These are phyloP conservation scores for Prosopocoilus inquinatus DNA, from an alignment of 2,888 invertebrate genomes.

Conservation along the genomic window DNA sequence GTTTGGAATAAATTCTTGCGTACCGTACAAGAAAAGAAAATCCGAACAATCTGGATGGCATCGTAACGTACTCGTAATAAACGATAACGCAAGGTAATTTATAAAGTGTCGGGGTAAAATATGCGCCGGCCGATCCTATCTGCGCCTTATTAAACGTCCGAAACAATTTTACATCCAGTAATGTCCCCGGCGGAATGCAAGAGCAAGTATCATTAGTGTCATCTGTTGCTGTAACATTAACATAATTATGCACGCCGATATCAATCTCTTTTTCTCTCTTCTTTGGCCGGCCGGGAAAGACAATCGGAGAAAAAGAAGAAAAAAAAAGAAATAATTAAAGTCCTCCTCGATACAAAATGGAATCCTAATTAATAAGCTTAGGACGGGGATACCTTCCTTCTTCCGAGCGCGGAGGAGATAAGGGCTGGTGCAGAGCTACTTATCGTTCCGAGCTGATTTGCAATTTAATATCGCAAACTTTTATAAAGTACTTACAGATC, in stretches of 20 bases:
- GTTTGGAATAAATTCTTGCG: conserved; percentile 11
- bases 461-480: conserved; percentile 42
- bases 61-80: conserved; percentile 24
- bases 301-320: conserved; percentile 25
- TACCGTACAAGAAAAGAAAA: conserved; percentile 14
- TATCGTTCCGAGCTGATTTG: conserved; percentile 37
- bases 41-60: conserved; percentile 13
- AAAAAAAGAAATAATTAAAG: conserved; percentile 38
- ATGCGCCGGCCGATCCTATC: conserved; percentile 27
- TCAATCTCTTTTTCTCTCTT: conserved; percentile 30
- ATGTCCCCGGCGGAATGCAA: conserved; percentile 28
- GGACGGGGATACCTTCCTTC: conserved; percentile 31
- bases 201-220: conserved; percentile 40
- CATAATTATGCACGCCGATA: conserved; percentile 42
- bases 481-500: conserved; percentile 27
- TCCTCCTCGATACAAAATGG: conserved; percentile 39
- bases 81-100: conserved; percentile 27
- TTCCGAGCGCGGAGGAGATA: conserved; percentile 32
- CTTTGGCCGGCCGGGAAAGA: conserved; percentile 4
- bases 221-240: conserved; percentile 39
- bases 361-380: conserved; percentile 43
- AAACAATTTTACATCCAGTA: conserved; percentile 28
- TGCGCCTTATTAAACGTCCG: conserved; percentile 24
- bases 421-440: conserved; percentile 32
- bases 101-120: conserved; percentile 32